These are phyloP conservation scores for Procambarus clarkii DNA, from an alignment of 1,140 invertebrate species.

Conservation along the genomic window DNA sequence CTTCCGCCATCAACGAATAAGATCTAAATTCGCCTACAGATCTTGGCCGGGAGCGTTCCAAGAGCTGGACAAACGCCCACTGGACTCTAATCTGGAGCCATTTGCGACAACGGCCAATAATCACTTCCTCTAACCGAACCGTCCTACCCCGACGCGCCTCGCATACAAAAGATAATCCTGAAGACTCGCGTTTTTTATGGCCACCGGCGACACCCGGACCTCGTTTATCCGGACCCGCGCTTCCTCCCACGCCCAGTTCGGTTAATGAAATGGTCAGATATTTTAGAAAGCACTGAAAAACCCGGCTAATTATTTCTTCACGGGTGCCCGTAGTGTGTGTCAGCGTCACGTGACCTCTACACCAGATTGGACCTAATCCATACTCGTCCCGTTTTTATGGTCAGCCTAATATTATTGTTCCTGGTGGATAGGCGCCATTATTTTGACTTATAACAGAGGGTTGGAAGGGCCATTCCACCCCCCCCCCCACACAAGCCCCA, in stretches of 20 bases:
- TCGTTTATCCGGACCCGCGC: constrained; percentile 64
- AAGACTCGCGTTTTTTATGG: constrained; percentile 63
- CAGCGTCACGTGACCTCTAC: background rate
- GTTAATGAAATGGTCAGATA: constrained; percentile 59
- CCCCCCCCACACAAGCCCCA: background rate
- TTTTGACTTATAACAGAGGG: constrained; percentile 69
- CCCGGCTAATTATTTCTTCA: constrained; percentile 14
- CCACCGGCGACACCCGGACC: constrained; percentile 62
- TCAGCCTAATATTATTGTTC: constrained; percentile 69
- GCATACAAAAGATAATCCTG: constrained; percentile 70
- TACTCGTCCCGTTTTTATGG: constrained; percentile 62
- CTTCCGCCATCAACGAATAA: constrained; percentile 43
- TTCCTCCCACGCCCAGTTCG: constrained; percentile 56
- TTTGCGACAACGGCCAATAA: constrained; percentile 70
- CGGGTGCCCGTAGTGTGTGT: background rate
- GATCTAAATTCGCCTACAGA: constrained; percentile 54
- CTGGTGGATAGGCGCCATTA: constrained; percentile 63
- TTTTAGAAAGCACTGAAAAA: background rate
- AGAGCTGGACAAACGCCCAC: constrained; percentile 69
- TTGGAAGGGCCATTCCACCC: background rate
- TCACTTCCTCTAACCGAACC: constrained; percentile 70
- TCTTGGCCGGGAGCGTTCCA: constrained; percentile 34
- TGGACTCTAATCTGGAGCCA: constrained; percentile 69
- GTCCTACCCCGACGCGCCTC: constrained; percentile 64
- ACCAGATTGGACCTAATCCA: constrained; percentile 34